These are phyloP conservation scores for Perca fluviatilis DNA, from an alignment of 2,113 vertebrate species.

Conservation along the genomic window DNA sequence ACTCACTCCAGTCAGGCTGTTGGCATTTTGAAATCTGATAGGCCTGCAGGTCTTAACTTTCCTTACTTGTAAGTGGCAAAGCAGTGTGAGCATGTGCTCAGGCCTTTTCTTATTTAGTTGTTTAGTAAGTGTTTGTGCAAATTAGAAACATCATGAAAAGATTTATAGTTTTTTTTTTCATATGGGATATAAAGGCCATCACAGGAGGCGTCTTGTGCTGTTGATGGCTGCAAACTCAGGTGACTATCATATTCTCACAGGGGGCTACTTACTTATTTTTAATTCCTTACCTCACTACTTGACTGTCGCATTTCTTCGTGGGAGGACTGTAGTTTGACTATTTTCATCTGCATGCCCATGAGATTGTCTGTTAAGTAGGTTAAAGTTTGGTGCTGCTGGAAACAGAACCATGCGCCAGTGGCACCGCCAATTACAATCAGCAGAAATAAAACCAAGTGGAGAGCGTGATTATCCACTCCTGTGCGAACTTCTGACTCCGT, in stretches of 20 bases:
- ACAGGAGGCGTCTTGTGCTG: not conserved
- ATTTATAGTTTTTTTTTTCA: not conserved
- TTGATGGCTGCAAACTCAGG: not conserved
- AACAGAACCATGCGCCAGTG: constrained; percentile 73
- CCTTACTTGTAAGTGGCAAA: constrained; percentile 35
- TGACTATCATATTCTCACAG: not conserved
- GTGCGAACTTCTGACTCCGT: constrained; percentile 63
- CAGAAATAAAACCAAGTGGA: constrained; percentile 64
- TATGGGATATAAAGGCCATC: not conserved
- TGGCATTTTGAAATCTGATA: constrained; percentile 74
- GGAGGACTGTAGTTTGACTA: constrained; percentile 76
- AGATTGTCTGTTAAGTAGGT: constrained; percentile 77
- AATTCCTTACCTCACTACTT: constrained; percentile 72
- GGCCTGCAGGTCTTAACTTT: constrained; percentile 57
- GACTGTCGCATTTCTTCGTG: constrained; percentile 77
- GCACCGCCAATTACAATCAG: constrained; percentile 65
- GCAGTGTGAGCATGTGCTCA: not conserved
- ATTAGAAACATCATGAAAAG: not conserved
- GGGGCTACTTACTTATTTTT: no score
- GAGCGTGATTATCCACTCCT: constrained; percentile 48
- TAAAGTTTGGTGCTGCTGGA: constrained; percentile 83
- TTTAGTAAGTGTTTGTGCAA: not conserved
- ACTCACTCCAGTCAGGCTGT: constrained; percentile 49
- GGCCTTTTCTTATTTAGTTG: constrained; percentile 17
- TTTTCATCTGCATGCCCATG: constrained; percentile 78